phyloP scores from a whole-genome alignment of 2,797 vertebrate species.

The Apogon talboti region DNA sequence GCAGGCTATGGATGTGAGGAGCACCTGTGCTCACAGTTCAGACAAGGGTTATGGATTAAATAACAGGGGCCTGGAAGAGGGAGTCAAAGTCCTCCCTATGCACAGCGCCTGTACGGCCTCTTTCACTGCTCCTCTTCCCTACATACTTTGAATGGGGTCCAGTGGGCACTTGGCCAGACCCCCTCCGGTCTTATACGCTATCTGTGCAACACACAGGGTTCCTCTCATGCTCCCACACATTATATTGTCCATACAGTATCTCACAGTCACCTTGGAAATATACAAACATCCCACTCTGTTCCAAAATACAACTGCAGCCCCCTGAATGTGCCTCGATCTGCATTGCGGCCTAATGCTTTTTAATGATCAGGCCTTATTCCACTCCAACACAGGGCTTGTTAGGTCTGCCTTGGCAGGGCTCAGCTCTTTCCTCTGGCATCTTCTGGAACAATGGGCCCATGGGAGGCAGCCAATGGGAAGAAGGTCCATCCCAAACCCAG shows the following conservation, averaged over 20 bases:
- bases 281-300: conserved; percentile 28
- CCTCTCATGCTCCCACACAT: conserved; percentile 19
- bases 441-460: conserved; percentile 79
- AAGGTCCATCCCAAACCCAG: conserved; percentile 71
- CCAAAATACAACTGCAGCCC: conserved; percentile 33
- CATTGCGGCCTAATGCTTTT: conserved; percentile 66
- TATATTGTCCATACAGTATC: conserved; percentile 17
- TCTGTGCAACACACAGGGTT: conserved; percentile 30
- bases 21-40: conserved; percentile 70
- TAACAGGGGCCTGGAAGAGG: conserved; percentile 48
- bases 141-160: conserved; percentile 59
- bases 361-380: conserved; percentile 76
- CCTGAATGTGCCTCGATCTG: conserved; percentile 60
- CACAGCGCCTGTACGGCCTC: conserved; percentile 47
- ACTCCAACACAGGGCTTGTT: conserved; percentile 69
- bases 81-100: conserved; percentile 54
- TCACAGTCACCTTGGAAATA: conserved; percentile 46
- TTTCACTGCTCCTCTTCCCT: conserved; percentile 50
- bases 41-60: conserved; percentile 68
- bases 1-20: conserved; percentile 40
- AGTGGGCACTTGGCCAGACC: conserved; percentile 53
- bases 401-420: conserved; percentile 76
- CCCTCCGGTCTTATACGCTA: conserved; percentile 46
- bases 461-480: conserved; percentile 79
- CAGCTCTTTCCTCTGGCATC: conserved; percentile 71